Base-by-base conservation (phyloP, 2,888 invertebrate species). In the Cacoxenus indagator region DNA sequence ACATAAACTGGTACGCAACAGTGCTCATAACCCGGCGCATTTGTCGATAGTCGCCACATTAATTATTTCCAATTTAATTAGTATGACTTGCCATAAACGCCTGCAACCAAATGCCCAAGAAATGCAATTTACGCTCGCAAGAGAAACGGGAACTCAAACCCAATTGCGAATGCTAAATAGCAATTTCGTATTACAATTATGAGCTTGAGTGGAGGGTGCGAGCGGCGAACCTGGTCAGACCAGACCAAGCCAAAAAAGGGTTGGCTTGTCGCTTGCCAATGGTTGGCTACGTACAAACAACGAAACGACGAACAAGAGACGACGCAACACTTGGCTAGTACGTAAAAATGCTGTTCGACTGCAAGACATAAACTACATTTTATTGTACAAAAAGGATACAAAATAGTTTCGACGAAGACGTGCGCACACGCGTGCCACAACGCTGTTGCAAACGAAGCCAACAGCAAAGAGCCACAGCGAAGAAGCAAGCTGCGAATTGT, bases 351-450 rank as follows among this genome's bases (percentile, higher is more conserved):
- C 22, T 19, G 48, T 48, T 48, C 5, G 17, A 51, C 17, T 51
- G 22, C 51, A 22, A 51, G 1, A 51, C 22, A 22, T 51, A 6
- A 22, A 51, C 22, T 51, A 51, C 51, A 17, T 17, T 45, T 62
- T 2, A 2, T 61, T 27, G 11, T 62, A 29, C 61, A 62, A 62
- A 62, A 62, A 62, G 61, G 61, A 62, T 62, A 62, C 61, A 45
- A 62, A 62, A 62, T 62, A 45, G 29, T 62, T 62, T 62, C 45
- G 19, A 14, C 45, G 61, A 62, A 62, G 29, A 62, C 45, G 61
- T 62, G 61, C n/a, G n/a, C 1, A 62, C 43, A 62, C 61, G 61
- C 61, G 61, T 62, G 61, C 61, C 61, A 62, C 24, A 24, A n/a
- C 9, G 37, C n/a, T 51, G 51, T 22, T 51, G 22, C 51, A 51